Evolutionary conservation across 2,888 invertebrate species (phyloP).

Genomic region (Mactromeris polynyma): DNA sequence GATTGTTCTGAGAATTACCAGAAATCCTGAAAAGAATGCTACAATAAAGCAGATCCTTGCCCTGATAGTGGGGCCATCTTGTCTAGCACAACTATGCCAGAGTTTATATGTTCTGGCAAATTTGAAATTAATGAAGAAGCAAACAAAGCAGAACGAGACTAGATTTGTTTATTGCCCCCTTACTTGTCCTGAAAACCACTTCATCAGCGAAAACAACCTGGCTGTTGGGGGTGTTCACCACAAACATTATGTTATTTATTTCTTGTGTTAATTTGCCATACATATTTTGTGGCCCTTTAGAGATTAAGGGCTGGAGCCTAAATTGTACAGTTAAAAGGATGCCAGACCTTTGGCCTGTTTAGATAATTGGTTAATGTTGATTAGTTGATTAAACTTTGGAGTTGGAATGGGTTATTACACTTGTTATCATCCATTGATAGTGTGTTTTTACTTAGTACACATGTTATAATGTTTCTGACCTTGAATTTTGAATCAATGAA

Average conservation of each 20-base stretch:
- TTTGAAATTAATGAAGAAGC: slow-evolving; percentile 38
- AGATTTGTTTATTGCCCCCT: slow-evolving; percentile 29
- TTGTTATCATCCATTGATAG: background rate
- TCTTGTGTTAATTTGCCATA: slow-evolving; percentile 13
- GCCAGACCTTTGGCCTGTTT: slow-evolving; percentile 18
- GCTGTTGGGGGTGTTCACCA: background rate
- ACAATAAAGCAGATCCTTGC: slow-evolving; percentile 27
- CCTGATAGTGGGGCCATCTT: slow-evolving; percentile 42
- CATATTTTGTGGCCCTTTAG: slow-evolving; percentile 1
- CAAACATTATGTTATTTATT: background rate
- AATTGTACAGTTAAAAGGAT: background rate
- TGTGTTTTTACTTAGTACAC: background rate
- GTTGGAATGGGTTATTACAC: slow-evolving; percentile 11
- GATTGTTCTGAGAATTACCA: slow-evolving; percentile 22
- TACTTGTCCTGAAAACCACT: slow-evolving; percentile 16
- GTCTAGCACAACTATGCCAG: slow-evolving; percentile 26
- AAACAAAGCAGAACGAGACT: slow-evolving; percentile 37
- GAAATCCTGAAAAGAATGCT: slow-evolving; percentile 19
- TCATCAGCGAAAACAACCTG: slow-evolving; percentile 21
- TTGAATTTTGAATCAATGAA: background rate
- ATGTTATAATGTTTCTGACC: background rate
- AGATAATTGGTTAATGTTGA: slow-evolving; percentile 2
- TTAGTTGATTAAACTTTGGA: background rate
- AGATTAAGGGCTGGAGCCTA: background rate
- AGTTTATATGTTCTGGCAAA: slow-evolving; percentile 42